These are phyloP conservation scores for Odiellus spinosus DNA, from an alignment of 2,888 invertebrate genomes.

Conservation along the genomic window DNA sequence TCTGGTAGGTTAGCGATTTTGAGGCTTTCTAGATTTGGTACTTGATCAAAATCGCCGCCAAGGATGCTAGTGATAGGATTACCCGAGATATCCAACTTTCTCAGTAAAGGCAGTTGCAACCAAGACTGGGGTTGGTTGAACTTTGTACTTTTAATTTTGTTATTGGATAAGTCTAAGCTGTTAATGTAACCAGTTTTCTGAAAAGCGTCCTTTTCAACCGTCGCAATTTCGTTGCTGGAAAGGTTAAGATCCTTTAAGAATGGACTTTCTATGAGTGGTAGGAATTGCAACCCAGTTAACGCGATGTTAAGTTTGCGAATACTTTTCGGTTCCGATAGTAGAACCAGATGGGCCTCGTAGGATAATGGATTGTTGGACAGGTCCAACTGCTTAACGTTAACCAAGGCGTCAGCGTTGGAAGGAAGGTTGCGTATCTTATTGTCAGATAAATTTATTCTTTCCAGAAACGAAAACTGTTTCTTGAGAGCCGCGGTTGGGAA, in stretches of 20 bases:
- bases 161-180: slow-evolving; percentile 56
- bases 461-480: slow-evolving; percentile 64
- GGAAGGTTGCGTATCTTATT: slow-evolving; percentile 64
- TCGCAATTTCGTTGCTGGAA: slow-evolving; percentile 53
- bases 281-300: slow-evolving; percentile 48
- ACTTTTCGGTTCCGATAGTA: slow-evolving; percentile 75
- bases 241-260: slow-evolving; percentile 62
- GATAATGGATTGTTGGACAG: slow-evolving; percentile 68
- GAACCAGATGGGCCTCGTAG: slow-evolving; percentile 51
- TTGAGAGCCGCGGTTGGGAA: slow-evolving; percentile 65
- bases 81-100: slow-evolving; percentile 56
- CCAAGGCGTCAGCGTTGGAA: slow-evolving; percentile 67
- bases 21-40: slow-evolving; percentile 44
- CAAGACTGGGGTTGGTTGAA: slow-evolving; percentile 45
- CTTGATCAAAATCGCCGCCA: slow-evolving; percentile 55
- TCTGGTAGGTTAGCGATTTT: slow-evolving; percentile 48
- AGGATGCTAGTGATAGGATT: slow-evolving; percentile 65
- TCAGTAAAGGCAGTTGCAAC: slow-evolving; percentile 52
- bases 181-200: slow-evolving; percentile 63
- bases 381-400: slow-evolving; percentile 70
- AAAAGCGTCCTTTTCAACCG: slow-evolving; percentile 49
- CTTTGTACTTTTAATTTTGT: slow-evolving; percentile 34
- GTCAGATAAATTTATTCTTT: slow-evolving; percentile 56
- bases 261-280: slow-evolving; percentile 48
- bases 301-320: slow-evolving; percentile 59